Base-by-base conservation (phyloP, 2,888 invertebrate genomes). In the Baccha elongata region DNA sequence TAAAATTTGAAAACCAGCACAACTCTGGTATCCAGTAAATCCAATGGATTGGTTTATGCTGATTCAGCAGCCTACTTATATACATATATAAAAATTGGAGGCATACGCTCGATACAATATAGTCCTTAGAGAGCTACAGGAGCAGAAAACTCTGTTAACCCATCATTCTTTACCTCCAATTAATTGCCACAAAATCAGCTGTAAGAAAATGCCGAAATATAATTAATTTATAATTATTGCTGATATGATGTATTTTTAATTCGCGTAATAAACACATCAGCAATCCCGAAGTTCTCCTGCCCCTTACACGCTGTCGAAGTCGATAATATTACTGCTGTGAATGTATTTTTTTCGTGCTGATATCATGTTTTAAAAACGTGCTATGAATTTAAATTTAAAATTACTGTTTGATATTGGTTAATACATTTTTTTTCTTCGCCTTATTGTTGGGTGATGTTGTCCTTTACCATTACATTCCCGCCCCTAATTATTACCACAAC, bases 201-300 rank as follows among this genome's bases (percentile, higher is more conserved):
- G 65, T 75, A 72, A 78, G 79, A 64, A 83, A 68, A 62, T 86
- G 86, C 87, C 85, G 87, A 87, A 87, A 86, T 87, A 87, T 88
- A 88, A 89, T 89, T 89, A 89, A 87, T 87, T 88, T 87, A 89
- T 88, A 88, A 89, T 89, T 87, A 87, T 87, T 87, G 88, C 86
- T 86, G 86, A 86, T 85, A 83, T 76, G 58, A 81, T 83, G 84
- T 78, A 84, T 84, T 81, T 81, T 86, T 84, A 83, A 85, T 84
- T 69, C 68, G 76, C 68, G 75, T 46, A 58, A 83, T 83, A 83
- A 83, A 78, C 78, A 83, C 72, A 83, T 83, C 72, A 73, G 13
- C 52, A 26, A n/a, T n/a, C n/a, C n/a, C n/a, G n/a, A n/a, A n/a
- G n/a, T 46, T 23, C 11, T 21, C 17, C 2, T 21, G 35, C 32